These are phyloP conservation scores for Myioborus miniatus DNA, from an alignment of 2,797 vertebrate species.

Conservation along the genomic window DNA sequence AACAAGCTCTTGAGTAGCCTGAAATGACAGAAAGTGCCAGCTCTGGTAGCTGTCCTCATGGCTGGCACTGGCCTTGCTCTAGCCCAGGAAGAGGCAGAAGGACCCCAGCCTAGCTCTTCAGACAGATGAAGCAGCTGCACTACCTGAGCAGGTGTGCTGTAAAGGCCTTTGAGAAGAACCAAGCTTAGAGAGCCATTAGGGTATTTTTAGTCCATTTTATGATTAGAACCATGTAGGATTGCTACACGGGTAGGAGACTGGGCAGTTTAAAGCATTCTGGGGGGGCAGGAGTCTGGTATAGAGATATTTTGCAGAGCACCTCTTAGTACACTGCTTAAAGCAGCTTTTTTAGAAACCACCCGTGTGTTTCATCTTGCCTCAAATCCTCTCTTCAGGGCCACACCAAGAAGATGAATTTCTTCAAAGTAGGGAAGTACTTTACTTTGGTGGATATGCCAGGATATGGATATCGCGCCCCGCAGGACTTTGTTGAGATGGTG, in stretches of 20 bases:
- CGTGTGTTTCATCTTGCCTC: neutral
- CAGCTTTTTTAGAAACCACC: neutral
- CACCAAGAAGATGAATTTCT: constrained; percentile 98
- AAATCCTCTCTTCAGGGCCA: constrained; percentile 83
- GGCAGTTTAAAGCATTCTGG: rapidly evolving
- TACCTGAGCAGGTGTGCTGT: rapidly evolving
- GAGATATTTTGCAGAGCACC: neutral
- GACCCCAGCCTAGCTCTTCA: neutral
- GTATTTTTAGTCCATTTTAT: neutral
- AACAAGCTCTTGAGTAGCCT: neutral
- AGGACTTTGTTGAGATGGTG: constrained; percentile 93
- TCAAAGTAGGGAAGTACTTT: constrained; percentile 87
- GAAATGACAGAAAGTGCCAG: neutral
- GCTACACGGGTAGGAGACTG: neutral
- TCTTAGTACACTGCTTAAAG: neutral
- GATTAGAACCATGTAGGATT: neutral
- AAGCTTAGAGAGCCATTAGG: rapidly evolving
- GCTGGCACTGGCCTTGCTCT: neutral
- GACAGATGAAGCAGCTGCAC: rapidly evolving
- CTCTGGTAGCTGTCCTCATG: rapidly evolving
- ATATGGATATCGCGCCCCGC: constrained; percentile 87
- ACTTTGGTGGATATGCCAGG: constrained; percentile 95
- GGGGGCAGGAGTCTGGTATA: rapidly evolving
- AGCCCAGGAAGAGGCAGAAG: neutral
- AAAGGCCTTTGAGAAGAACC: neutral